A percentile compares a stretch with the other conserved stretches of the same genome.
Conservation (phyloP, 2,888 invertebrate species). For the Clanis bilineata region DNA sequence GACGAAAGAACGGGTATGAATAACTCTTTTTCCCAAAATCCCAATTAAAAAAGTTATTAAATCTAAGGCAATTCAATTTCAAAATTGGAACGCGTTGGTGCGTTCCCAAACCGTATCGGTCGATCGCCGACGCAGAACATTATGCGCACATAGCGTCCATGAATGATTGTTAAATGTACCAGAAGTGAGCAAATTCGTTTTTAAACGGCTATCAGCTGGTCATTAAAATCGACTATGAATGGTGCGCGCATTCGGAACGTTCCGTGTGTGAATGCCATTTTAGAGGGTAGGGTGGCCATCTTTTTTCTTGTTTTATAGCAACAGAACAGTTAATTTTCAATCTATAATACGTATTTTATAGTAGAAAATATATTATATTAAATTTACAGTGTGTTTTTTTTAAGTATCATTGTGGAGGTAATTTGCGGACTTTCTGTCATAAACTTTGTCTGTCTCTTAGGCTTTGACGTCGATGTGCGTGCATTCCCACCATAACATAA, state of each 20-base stretch:
- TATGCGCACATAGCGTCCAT: constrained; percentile 33
- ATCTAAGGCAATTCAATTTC: constrained; percentile 19
- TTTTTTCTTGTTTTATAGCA: neutral
- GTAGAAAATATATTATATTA: too few species aligned
- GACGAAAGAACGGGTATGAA: too few species aligned
- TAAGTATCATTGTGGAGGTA: too few species aligned
- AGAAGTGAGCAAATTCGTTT: constrained; percentile 84
- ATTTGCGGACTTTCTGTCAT: too few species aligned
- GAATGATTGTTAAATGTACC: constrained; percentile 79
- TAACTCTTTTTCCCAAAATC: neutral
- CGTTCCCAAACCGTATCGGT: constrained; percentile 39
- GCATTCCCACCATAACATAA: too few species aligned
- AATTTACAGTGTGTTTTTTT: too few species aligned
- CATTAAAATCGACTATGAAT: constrained; percentile 73
- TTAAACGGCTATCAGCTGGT: constrained; percentile 82
- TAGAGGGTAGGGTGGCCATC: constrained; percentile 48
- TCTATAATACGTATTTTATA: too few species aligned
- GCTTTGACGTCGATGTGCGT: too few species aligned
- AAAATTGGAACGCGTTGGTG: constrained; percentile 31
- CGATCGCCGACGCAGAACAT: constrained; percentile 29
- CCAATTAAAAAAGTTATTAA: neutral
- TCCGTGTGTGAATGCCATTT: constrained; percentile 44
- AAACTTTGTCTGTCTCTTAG: too few species aligned
- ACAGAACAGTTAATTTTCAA: neutral
- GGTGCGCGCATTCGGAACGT: constrained; percentile 51